phyloP scores from a whole-genome alignment of 2,888 invertebrate genomes.

The Cataglyphis livida region DNA sequence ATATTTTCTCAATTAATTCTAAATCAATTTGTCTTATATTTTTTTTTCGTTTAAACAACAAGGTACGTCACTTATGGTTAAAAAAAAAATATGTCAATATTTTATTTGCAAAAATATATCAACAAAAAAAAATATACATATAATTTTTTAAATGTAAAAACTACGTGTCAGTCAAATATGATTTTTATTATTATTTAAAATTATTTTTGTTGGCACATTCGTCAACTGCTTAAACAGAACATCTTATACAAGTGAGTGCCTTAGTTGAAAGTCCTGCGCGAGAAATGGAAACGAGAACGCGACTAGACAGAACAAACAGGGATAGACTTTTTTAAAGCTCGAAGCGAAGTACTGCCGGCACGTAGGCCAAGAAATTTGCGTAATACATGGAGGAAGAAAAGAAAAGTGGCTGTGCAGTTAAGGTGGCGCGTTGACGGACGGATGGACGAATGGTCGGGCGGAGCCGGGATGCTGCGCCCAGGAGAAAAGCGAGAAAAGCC shows the following conservation, averaged over 20 bases:
- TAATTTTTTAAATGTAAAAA: not conserved
- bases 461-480: conserved; percentile 11
- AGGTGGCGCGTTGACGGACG: conserved; percentile 57
- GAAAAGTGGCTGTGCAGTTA: conserved; percentile 65
- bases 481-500: conserved; percentile 67
- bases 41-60: not conserved
- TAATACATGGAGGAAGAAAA: conserved; percentile 73
- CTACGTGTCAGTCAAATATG: not conserved
- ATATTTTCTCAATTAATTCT: not conserved
- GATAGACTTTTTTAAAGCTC: conserved; percentile 12
- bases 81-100: not conserved
- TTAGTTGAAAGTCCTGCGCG: not conserved
- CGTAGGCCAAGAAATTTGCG: conserved; percentile 72
- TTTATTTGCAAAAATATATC: not conserved
- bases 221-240: not conserved
- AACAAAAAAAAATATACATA: not conserved
- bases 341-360: not conserved
- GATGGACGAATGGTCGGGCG: conserved; percentile 25
- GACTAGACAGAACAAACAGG: conserved; percentile 24
- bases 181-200: not conserved
- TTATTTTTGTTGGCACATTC: not conserved
- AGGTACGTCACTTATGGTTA: not conserved
- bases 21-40: not conserved
- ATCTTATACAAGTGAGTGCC: not conserved
- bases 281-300: conserved; percentile 3